phyloP scores from a whole-genome alignment of 2,113 vertebrate species.

The Mustela lutreola region DNA sequence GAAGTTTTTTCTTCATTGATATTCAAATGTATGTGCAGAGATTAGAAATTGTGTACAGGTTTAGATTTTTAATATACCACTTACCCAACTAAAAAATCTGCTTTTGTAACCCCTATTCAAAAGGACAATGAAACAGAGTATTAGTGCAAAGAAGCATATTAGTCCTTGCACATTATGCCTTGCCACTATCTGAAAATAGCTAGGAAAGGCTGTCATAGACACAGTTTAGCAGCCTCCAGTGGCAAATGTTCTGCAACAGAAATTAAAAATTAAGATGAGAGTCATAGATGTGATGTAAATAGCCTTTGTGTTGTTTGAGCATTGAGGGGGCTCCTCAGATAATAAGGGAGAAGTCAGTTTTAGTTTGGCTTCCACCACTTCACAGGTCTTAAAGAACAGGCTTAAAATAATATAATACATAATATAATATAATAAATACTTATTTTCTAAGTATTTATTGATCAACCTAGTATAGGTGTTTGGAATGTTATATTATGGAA shows the following conservation, averaged over 20 bases:
- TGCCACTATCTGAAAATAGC: conserved; percentile 45
- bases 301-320: background rate
- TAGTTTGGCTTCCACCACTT: background rate
- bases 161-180: conserved; percentile 29
- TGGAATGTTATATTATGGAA: conserved; percentile 28
- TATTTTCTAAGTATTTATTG: conserved; percentile 19
- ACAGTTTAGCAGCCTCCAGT: conserved; percentile 5
- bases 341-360: background rate
- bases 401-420: too few relatives aligned
- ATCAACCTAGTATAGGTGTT: conserved; percentile 13
- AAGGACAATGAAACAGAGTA: conserved; percentile 7
- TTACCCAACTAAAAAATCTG: conserved; percentile 3
- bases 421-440: too few relatives aligned
- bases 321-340: background rate
- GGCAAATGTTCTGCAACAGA: conserved; percentile 54
- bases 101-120: background rate
- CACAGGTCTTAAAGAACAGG: background rate
- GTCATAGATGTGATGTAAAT: background rate
- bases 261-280: conserved; percentile 61
- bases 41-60: conserved; percentile 39
- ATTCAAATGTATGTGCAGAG: conserved; percentile 32
- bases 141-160: conserved; percentile 14
- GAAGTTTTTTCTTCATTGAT: background rate
- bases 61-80: conserved; percentile 5
- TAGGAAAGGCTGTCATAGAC: background rate